Percentiles rank a stretch among this genome's conserved stretches.
Evolutionary conservation across 2,113 vertebrate species (phyloP).

Genomic region (Conger conger): DNA sequence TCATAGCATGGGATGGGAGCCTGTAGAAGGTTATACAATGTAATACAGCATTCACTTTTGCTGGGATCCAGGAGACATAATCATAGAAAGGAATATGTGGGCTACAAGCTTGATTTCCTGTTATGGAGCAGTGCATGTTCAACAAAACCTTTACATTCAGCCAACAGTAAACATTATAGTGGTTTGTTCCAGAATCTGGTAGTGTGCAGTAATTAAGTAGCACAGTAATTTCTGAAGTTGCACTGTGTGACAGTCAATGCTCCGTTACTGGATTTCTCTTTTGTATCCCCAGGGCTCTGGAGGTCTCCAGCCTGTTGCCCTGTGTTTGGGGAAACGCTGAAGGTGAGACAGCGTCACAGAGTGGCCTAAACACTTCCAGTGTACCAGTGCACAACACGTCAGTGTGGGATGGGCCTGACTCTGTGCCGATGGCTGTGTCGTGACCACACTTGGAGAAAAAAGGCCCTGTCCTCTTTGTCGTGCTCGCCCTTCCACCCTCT

Average conservation of each 20-base stretch:
- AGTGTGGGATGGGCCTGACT: slow-evolving; percentile 58
- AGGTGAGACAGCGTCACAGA: background rate
- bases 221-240: background rate
- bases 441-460: background rate
- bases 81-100: too few relatives aligned
- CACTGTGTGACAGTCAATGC: background rate
- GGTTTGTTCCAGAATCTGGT: too few relatives aligned
- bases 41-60: background rate
- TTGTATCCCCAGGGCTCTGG: background rate
- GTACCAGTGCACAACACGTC: background rate
- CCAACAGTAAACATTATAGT: too few relatives aligned
- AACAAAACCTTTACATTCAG: too few relatives aligned
- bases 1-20: background rate
- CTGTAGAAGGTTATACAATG: background rate
- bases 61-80: too few relatives aligned
- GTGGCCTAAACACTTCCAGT: background rate
- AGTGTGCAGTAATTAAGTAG: background rate
- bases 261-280: background rate
- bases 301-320: background rate
- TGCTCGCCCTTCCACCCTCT: slow-evolving; percentile 40
- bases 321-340: background rate
- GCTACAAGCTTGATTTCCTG: background rate
- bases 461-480: slow-evolving; percentile 18
- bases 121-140: background rate
- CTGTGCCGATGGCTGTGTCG: slow-evolving; percentile 52